Conservation (phyloP, 2,888 invertebrate genomes). For the Chalcis sispes region DNA sequence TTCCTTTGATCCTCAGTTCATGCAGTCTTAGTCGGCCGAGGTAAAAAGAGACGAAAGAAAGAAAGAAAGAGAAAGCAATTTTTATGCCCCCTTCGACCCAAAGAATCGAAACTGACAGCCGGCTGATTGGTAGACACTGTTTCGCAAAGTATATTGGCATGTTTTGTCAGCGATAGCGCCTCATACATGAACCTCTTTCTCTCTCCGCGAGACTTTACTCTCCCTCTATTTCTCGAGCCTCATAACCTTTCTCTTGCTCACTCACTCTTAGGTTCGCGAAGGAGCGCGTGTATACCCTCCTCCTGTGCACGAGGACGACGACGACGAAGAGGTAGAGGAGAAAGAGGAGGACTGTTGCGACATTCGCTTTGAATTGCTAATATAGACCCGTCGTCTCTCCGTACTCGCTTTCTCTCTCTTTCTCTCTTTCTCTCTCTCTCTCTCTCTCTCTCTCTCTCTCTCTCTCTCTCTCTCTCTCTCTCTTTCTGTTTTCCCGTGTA, state of each 20-base stretch:
- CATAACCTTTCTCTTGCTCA: neutral
- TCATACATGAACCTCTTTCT: slow-evolving; percentile 54
- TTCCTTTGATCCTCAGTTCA: neutral
- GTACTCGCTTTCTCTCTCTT: neutral
- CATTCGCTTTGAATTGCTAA: slow-evolving; percentile 59
- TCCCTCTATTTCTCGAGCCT: slow-evolving; percentile 29
- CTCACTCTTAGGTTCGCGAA: neutral
- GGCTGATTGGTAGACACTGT: slow-evolving; percentile 48
- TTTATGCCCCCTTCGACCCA: slow-evolving; percentile 11
- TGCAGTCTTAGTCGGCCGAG: too few species aligned
- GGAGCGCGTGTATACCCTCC: slow-evolving; percentile 15
- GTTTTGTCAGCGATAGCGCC: slow-evolving; percentile 55
- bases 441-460: neutral
- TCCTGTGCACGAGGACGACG: neutral
- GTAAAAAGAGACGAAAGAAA: too few species aligned
- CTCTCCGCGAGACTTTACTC: slow-evolving; percentile 19
- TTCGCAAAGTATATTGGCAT: slow-evolving; percentile 49
- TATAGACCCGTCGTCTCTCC: slow-evolving; percentile 1
- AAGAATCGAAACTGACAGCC: slow-evolving; percentile 46
- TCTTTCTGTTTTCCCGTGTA: neutral
- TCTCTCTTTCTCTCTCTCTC: neutral
- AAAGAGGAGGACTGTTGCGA: too few species aligned
- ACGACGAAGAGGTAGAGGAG: too few species aligned
- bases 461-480: neutral
- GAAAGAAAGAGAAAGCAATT: slow-evolving; percentile 31